Base-by-base conservation (phyloP, 2,888 invertebrate species). In the Tetragonula carbonaria region DNA sequence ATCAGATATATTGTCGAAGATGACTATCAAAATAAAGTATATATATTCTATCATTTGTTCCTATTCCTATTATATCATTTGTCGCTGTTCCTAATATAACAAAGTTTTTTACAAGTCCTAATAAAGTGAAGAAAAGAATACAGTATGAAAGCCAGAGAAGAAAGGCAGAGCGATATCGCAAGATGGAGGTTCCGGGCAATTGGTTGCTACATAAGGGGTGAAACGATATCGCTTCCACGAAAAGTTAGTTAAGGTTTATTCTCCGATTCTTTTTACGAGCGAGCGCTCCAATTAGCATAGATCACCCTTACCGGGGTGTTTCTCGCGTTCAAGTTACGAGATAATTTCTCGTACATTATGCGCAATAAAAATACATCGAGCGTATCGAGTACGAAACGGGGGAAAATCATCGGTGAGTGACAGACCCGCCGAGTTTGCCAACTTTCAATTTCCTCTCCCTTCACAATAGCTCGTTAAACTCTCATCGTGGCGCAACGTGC, bases 191-290 rank as follows among this genome's bases (percentile, higher is more conserved):
- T 72, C 67, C 81, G 50, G 62, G 66, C 82, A 73, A 62, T 73
- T 76, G 50, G 18, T n/a, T 33, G 63, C 73, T 73, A 76, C 53
- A 76, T 73, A 73, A 38, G 57, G 55, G 75, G 57, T 63, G 76
- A 77, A 81, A 65, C 72, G 71, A 72, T 74, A 82, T 67, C 21
- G 82, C 65, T 72, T 59, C 82, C 23, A 6, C 5, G 72, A 75
- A 68, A 70, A 63, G 11, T 76, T n/a, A 55, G 16, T 63, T 33
- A 55, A 62, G 33, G 23, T n/a, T 33, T 13, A 13, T 23, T n/a
- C 28, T 59, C 62, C 18, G 8, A 13, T 23, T 51, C 6, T n/a
- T 6, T 21, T 57, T 18, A 53, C 18, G 38, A 23, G 33, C 21
- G 53, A n/a, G 23, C 55, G 71, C 21, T 62, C 71, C 53, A 57